Evolutionary conservation across 53 echinoderm and acorn worm species (phyloP).

Genomic region (Holothuria scabra): DNA sequence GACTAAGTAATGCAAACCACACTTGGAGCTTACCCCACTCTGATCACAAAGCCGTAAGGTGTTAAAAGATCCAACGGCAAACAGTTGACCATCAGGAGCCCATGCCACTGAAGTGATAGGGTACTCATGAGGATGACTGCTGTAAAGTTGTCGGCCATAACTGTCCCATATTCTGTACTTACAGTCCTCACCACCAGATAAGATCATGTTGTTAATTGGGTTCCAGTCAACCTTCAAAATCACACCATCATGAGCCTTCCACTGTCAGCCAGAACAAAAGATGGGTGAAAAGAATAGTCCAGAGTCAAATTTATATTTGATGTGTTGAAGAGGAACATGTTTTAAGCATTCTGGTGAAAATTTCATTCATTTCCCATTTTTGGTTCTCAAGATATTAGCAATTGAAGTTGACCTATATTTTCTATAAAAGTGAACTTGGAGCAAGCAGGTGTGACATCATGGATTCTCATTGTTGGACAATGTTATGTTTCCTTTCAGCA

Average conservation of each 20-base stretch:
- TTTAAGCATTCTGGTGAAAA: no score
- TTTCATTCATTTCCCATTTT: no score
- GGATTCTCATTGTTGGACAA: no score
- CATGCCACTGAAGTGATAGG: slow-evolving; percentile 95
- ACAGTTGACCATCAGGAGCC: slow-evolving; percentile 98
- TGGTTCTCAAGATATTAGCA: no score
- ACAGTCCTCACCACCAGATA: slow-evolving; percentile 97
- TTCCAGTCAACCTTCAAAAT: slow-evolving; percentile 99
- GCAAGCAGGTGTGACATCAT: no score
- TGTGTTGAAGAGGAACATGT: no score
- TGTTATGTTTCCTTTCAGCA: no score
- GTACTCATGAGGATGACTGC: slow-evolving; percentile 87
- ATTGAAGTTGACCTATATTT: no score
- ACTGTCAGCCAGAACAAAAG: slow-evolving; percentile 53
- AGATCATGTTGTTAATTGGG: slow-evolving; percentile 92
- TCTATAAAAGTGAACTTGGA: no score
- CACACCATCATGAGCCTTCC: slow-evolving; percentile 99
- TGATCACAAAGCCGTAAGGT: slow-evolving; percentile 94
- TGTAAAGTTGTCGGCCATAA: slow-evolving; percentile 92
- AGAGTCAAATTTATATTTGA: no score
- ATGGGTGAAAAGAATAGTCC: no score
- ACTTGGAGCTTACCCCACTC: slow-evolving; percentile 80
- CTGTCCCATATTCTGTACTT: slow-evolving; percentile 96
- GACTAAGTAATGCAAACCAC: background rate
- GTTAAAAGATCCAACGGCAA: slow-evolving; percentile 97